phyloP scores from a whole-genome alignment of 2,888 invertebrate genomes.

The Catocala fraxini region DNA sequence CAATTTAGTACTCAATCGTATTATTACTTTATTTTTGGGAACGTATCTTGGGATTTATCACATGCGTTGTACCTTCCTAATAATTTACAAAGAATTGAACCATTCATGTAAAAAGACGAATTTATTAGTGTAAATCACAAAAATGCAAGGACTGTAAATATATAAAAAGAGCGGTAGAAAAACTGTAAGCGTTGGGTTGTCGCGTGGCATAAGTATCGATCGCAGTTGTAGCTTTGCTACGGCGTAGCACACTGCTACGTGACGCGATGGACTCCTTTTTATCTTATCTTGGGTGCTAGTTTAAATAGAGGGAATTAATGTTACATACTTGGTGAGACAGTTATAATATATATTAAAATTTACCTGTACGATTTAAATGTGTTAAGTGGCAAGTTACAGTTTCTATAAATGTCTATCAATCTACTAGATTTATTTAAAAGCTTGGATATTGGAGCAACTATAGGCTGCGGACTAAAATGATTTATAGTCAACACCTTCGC shows the following conservation, averaged over 20 bases:
- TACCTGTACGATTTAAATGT: too few relatives aligned
- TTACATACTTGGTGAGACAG: neutral
- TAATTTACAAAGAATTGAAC: too few relatives aligned
- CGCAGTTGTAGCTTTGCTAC: constrained; percentile 71
- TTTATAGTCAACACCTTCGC: constrained; percentile 2
- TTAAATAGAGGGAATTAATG: constrained; percentile 7
- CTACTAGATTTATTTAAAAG: too few relatives aligned
- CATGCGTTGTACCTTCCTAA: too few relatives aligned
- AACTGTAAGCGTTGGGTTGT: constrained; percentile 76
- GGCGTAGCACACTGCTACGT: constrained; percentile 69
- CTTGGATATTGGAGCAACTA: neutral
- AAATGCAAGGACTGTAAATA: constrained; percentile 43
- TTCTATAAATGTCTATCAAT: too few relatives aligned
- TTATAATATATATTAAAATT: too few relatives aligned
- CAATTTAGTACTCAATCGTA: too few relatives aligned
- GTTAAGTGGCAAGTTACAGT: too few relatives aligned
- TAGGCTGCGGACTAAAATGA: neutral
- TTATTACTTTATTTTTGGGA: too few relatives aligned
- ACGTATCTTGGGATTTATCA: too few relatives aligned
- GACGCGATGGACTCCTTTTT: constrained; percentile 68
- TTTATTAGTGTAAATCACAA: constrained; percentile 1
- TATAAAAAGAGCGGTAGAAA: constrained; percentile 62
- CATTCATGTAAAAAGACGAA: too few relatives aligned
- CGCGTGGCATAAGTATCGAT: constrained; percentile 81
- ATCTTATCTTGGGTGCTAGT: constrained; percentile 51